These are phyloP conservation scores for Desmophyllum pertusum DNA, from an alignment of 92 coral and sea anemone genomes.

Conservation along the genomic window DNA sequence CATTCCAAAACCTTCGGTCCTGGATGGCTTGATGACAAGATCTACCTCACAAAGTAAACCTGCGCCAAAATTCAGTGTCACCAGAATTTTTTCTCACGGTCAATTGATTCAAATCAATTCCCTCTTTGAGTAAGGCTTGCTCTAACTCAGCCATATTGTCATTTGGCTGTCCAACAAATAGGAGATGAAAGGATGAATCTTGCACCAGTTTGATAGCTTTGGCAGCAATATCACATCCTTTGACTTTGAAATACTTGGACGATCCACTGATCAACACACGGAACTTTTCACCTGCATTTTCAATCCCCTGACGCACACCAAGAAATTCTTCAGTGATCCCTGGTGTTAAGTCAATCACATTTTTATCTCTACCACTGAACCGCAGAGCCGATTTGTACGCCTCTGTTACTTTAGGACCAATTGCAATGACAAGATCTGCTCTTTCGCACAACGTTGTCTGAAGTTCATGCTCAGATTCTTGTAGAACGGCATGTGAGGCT, in stretches of 20 bases:
- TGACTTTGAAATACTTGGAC: slow-evolving; percentile 34
- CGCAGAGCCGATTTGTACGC: slow-evolving; percentile 14
- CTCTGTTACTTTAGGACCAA: slow-evolving; percentile 47
- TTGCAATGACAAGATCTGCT: slow-evolving; percentile 39
- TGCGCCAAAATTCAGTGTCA: background rate
- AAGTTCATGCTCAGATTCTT: slow-evolving; percentile 21
- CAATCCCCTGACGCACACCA: background rate
- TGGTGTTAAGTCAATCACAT: slow-evolving; percentile 32
- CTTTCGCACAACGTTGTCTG: slow-evolving; percentile 23
- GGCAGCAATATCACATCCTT: slow-evolving; percentile 48
- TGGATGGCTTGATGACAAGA: slow-evolving; percentile 40
- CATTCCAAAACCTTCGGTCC: slow-evolving; percentile 47
- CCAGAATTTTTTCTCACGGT: slow-evolving; percentile 8
- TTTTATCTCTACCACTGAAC: slow-evolving; percentile 17
- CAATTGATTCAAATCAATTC: slow-evolving; percentile 1
- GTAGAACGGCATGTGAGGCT: background rate
- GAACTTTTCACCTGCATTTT: slow-evolving; percentile 8
- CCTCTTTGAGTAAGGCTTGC: slow-evolving; percentile 6
- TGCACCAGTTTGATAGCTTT: slow-evolving; percentile 25
- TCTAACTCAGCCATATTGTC: background rate
- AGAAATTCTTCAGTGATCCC: slow-evolving; percentile 6
- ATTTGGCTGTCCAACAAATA: slow-evolving; percentile 9
- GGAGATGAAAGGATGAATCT: slow-evolving; percentile 17
- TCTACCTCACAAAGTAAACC: slow-evolving; percentile 27
- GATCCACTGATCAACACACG: slow-evolving; percentile 36